A percentile compares a stretch with the other conserved stretches of the same genome.
These are phyloP conservation scores for Brachyptera risi DNA, from an alignment of 2,888 invertebrate species.

Conservation along the genomic window DNA sequence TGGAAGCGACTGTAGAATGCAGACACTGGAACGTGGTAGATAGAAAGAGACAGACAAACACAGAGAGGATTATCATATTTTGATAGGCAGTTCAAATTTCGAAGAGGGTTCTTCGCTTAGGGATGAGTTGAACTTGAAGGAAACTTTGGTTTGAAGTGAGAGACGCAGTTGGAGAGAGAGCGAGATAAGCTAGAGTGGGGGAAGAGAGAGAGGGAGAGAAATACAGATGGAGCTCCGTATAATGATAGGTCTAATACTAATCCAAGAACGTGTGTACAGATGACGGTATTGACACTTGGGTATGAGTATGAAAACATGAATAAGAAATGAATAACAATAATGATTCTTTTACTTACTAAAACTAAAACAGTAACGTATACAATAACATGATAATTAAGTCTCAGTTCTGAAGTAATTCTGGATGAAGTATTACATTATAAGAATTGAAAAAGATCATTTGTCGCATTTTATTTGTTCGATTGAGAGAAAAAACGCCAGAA, in stretches of 20 bases:
- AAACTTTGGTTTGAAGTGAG: constrained; percentile 12
- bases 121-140: constrained; percentile 21
- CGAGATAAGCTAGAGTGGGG: not conserved
- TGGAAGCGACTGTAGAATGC: not conserved
- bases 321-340: no score
- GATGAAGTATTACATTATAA: no score
- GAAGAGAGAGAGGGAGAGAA: constrained; percentile 9
- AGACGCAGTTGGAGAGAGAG: constrained; percentile 16
- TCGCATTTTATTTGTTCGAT: no score
- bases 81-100: constrained; percentile 27
- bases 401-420: no score
- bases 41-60: not conserved
- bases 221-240: constrained; percentile 1
- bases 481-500: no score
- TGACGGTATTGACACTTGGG: not conserved
- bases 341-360: no score
- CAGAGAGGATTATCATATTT: constrained; percentile 30
- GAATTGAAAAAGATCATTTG: no score
- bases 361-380: no score
- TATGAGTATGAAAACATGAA: constrained; percentile 15
- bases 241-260: constrained; percentile 10
- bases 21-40: not conserved
- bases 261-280: constrained; percentile 7
- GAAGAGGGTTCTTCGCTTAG: constrained; percentile 20
- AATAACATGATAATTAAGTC: no score